Evolutionary conservation across 2,888 invertebrate genomes (phyloP).

Genomic region (Lochmaea capreae): DNA sequence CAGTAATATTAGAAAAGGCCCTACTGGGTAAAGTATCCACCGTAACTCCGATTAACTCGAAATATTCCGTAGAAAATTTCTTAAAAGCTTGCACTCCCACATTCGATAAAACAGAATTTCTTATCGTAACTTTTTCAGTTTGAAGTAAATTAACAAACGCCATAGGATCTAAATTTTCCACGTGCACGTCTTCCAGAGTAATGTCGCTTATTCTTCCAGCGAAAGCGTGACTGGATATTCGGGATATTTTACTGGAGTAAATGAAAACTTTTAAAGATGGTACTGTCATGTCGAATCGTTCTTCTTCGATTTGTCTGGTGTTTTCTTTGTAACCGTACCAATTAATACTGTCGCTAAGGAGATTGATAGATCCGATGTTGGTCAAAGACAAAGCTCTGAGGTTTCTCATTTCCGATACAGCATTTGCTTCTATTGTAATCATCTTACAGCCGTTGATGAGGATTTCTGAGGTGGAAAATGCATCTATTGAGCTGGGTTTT

Average conservation of each 20-base stretch:
- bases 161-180: conserved; percentile 75
- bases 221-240: conserved; percentile 71
- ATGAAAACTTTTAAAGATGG: conserved; percentile 64
- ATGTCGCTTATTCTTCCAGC: conserved; percentile 80
- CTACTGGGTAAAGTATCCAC: conserved; percentile 76
- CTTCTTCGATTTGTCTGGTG: conserved; percentile 51
- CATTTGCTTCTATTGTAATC: conserved; percentile 70
- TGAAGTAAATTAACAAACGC: conserved; percentile 77
- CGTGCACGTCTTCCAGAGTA: conserved; percentile 71
- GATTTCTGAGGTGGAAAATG: conserved; percentile 64
- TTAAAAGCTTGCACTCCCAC: conserved; percentile 82
- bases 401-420: conserved; percentile 72
- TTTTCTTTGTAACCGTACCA: conserved; percentile 66
- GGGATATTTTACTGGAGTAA: conserved; percentile 63
- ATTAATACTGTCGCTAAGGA: conserved; percentile 72
- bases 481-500: conserved; percentile 56
- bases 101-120: conserved; percentile 70
- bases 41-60: conserved; percentile 73
- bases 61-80: conserved; percentile 77
- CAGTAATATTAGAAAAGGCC: conserved; percentile 79
- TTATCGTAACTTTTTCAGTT: conserved; percentile 72
- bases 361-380: conserved; percentile 72
- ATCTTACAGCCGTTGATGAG: conserved; percentile 75
- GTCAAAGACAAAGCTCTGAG: conserved; percentile 74
- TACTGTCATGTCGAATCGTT: conserved; percentile 55